Evolutionary conservation across 2,888 invertebrate genomes (phyloP), one percentile per base, ranked within the genome.

Genomic region (Limenitis camilla): DNA sequence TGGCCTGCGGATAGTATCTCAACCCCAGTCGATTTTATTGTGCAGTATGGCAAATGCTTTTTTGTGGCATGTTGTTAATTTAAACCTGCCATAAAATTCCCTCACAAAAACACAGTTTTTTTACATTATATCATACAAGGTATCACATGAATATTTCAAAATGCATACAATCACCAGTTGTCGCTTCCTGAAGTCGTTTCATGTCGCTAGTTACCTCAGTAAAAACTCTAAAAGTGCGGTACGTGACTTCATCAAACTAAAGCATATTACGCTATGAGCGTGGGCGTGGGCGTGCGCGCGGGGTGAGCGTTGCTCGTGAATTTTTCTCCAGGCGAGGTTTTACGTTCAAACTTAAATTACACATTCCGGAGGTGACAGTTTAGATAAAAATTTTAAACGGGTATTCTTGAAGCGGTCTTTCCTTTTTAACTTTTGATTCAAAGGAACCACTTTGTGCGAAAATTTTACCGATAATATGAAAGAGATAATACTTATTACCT

Each of bases 281-380:
- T 61, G 60, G 61, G 65, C n/a, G n/a, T n/a, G n/a, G n/a, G n/a
- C n/a, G n/a, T n/a, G n/a, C n/a, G n/a, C n/a, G n/a, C n/a, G n/a
- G n/a, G n/a, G n/a, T n/a, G n/a, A n/a, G n/a, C n/a, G n/a, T n/a
- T n/a, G n/a, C n/a, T 69, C 69, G 66, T 77, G 75, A 78, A 77
- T 76, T 77, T 78, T 76, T 76, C 72, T 74, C 71, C 66, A 61
- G 62, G 63, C 68, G 69, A 70, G 70, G 71, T 76, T 79, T 81
- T 78, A 81, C 72, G 78, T 74, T 67, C 73, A 76, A 81, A 81
- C 79, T 81, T 80, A 78, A 78, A 81, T 79, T 78, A 76, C 74
- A 72, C 74, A 75, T 71, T 72, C 74, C 66, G 55, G 65, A 67
- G 73, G 69, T 72, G 74, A 70, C 68, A 69, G 71, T 74, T 72